Evolutionary conservation across 2,888 invertebrate species (phyloP), one percentile per base, ranked within the genome.

Genomic region (Drosophila rellima): DNA sequence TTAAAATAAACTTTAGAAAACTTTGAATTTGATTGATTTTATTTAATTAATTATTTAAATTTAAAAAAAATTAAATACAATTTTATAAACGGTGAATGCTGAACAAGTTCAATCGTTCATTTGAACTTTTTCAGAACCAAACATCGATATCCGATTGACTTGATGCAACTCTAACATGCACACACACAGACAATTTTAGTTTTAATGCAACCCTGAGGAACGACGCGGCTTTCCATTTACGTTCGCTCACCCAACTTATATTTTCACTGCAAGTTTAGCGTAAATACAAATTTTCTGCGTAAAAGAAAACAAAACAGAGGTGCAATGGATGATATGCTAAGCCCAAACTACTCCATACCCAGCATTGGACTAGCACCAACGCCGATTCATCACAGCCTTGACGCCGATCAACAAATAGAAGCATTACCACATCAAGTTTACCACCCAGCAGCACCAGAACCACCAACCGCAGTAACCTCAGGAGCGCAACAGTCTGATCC

Each of bases 321-420:
- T 18, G 10, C 47, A 7, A 97, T 97, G 97, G 97, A 97, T 95
- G 96, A 97, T 93, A 97, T 97, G 97, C 93, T 97, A 70, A 97
- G 97, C 93, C 97, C 97, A 18, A 97, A 96, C 74, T 96, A 95
- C 89, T 96, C 96, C 84, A 97, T 97, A 92, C 97, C 97, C 73
- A 97, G 97, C 88, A 97, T 98, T 91, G 97, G 96, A 60, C 75
- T 69, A 52, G 76, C 80, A 40, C 80, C 76, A 3, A 98, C 97
- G 6, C 97, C 98, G 2, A 92, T 97, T 15, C 97, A 97, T 93
- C 97, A 97, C 88, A 96, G 76, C 23, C 76, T 97, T 18, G 97
- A 97, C 91, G 97, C 97, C 90, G 98, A 98, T 92, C 97, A 97
- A 91, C 96, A 96, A 91, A 97, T 97, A 84, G 94, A 76, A 52